Evolutionary conservation across 2,113 vertebrate genomes (phyloP).

Genomic region (Agapornis roseicollis): DNA sequence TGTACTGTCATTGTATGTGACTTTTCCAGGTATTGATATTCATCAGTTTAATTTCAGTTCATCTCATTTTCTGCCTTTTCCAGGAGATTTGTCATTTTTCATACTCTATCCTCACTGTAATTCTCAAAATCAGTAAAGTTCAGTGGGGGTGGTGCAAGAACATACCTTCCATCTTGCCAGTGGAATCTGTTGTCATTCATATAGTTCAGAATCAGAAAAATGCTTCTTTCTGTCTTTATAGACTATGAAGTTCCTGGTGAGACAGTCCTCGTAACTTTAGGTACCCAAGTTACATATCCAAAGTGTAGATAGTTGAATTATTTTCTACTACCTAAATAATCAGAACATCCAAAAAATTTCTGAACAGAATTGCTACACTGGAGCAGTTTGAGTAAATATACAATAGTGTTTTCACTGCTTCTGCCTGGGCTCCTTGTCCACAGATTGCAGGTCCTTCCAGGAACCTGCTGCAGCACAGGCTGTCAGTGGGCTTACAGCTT

Average conservation of each 20-base stretch:
- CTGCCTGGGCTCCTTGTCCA: background rate
- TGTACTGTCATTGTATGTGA: background rate
- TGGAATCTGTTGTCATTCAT: background rate
- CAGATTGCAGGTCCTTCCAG: background rate
- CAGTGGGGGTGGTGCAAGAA: background rate
- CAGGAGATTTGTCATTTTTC: background rate
- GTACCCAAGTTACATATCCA: background rate
- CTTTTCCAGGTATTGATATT: background rate
- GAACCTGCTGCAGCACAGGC: background rate
- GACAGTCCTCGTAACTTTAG: background rate
- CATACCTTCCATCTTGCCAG: background rate
- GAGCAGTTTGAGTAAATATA: background rate
- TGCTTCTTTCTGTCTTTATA: background rate
- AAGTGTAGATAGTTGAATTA: background rate
- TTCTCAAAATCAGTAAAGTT: background rate
- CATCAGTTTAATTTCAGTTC: background rate
- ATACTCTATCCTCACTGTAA: background rate
- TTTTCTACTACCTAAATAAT: background rate
- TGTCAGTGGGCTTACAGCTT: background rate
- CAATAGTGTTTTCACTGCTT: background rate
- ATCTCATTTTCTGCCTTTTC: background rate
- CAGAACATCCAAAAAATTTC: background rate
- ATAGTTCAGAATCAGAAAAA: background rate
- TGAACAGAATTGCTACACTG: background rate
- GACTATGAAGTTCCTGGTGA: background rate